Base-by-base conservation (phyloP, 1,140 invertebrate genomes). In the Drosophila guanche region DNA sequence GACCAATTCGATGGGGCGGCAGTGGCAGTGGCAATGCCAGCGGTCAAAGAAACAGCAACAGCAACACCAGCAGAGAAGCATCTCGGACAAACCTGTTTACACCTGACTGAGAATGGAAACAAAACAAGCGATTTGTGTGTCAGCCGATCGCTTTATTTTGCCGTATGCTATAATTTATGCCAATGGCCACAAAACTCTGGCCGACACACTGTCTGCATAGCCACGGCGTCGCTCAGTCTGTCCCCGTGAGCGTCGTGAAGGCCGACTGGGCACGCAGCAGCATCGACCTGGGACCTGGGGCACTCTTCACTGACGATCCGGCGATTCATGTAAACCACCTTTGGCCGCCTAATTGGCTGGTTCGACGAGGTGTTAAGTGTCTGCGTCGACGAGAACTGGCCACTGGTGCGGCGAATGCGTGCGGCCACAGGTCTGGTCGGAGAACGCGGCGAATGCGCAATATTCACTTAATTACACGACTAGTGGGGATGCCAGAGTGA, bases 61-160 rank as follows among this genome's bases (percentile, higher is more conserved):
- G 20, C 5, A 56, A 52, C 42, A 25, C 40, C 59, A 65, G 40
- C 48, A 5, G 61, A 51, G 42, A 56, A 43, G 41, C 56, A 58
- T 70, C 47, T 41, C 27, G 33, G 25, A 25, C 22, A 83, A 85
- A 88, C 81, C 77, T 50, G 83, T 85, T 86, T 88, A 74, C 80
- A 76, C 56, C 51, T 68, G 71, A 74, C 61, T 76, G 66, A 29
- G 46, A 66, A 71, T 76, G 71, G 67, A 73, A 74, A 69, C 53
- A 79, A 79, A 79, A 79, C 75, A 62, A 79, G 71, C 80, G 63
- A 77, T 81, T 85, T 85, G 81, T 85, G 81, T 85, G 73, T 81
- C 77, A 85, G 81, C 57, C 77, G 76, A 80, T 85, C 76, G 73
- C 80, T 79, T 75, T 78, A 67, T 76, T 60, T 84, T 66, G 66